Conservation (phyloP, 1,140 invertebrate species). For the Mya arenaria region DNA sequence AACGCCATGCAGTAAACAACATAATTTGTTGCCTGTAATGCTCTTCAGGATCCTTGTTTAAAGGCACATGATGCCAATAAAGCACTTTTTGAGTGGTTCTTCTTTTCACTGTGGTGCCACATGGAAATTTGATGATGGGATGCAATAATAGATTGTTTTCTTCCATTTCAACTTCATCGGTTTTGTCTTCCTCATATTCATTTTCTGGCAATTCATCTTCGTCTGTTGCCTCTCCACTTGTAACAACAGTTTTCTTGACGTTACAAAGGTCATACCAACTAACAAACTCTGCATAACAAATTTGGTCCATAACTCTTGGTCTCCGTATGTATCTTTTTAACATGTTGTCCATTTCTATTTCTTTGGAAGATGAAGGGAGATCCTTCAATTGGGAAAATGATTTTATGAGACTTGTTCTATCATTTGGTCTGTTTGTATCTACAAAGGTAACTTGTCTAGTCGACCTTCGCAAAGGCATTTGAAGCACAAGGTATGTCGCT, state of each 20-base stretch:
- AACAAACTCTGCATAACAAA: conserved; percentile 48
- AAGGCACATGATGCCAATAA: not conserved
- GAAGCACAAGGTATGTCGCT: conserved; percentile 6
- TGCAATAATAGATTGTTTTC: not conserved
- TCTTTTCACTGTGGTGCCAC: conserved; percentile 18
- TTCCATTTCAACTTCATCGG: not conserved
- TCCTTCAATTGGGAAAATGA: conserved; percentile 1
- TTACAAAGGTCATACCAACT: conserved; percentile 15
- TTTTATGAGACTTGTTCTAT: conserved; percentile 51
- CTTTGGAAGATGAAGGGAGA: conserved; percentile 5
- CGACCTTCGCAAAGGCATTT: not conserved
- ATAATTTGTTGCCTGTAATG: conserved; percentile 34
- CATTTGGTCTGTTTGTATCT: conserved; percentile 13
- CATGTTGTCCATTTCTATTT: conserved; percentile 26
- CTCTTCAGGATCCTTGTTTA: conserved; percentile 16
- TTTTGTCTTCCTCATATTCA: conserved; percentile 14
- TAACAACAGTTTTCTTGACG: not conserved
- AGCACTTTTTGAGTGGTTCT: conserved; percentile 32
- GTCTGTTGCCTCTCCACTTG: not conserved
- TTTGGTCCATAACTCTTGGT: conserved; percentile 20
- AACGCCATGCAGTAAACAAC: conserved; percentile 31
- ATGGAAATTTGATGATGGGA: not conserved
- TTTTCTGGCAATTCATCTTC: conserved; percentile 10
- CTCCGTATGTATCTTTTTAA: conserved; percentile 32
- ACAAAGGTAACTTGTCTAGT: conserved; percentile 10